Conservation (phyloP, 1,140 invertebrate species). For the Pararge aegeria region DNA sequence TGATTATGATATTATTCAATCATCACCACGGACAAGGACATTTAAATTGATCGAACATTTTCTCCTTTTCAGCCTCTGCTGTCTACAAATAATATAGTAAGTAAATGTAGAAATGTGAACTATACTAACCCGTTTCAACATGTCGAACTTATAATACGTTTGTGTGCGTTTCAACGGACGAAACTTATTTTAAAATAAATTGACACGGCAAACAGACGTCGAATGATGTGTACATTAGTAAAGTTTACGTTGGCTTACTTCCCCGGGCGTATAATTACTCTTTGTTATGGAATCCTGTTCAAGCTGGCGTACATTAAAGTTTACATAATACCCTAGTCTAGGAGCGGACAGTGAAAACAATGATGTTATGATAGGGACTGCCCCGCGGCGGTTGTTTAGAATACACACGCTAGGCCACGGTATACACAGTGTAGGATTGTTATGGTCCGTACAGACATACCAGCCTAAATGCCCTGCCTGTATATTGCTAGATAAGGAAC, state of each 20-base stretch:
- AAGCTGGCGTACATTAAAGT: conserved; percentile 31
- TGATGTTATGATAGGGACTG: conserved; percentile 70
- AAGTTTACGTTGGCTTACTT: conserved; percentile 29
- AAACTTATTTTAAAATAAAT: conserved; percentile 15
- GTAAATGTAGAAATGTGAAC: no score
- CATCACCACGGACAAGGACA: no score
- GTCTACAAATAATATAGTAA: no score
- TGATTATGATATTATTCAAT: no score
- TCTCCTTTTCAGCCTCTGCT: no score
- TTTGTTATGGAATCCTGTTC: conserved; percentile 38
- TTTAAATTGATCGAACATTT: no score
- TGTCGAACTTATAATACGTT: background rate
- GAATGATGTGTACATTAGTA: conserved; percentile 25
- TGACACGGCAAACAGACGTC: conserved; percentile 14
- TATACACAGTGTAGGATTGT: no score
- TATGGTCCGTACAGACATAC: no score
- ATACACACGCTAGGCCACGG: conserved; percentile 20
- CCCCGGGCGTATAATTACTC: conserved; percentile 35
- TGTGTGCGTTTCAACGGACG: background rate
- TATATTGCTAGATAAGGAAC: no score
- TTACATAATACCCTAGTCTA: conserved; percentile 32
- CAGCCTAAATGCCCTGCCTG: no score
- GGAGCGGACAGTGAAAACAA: conserved; percentile 63
- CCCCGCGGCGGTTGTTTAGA: conserved; percentile 25
- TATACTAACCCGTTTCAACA: no score